Evolutionary conservation across 2,113 vertebrate genomes (phyloP).

Genomic region (Oenanthe melanoleuca): DNA sequence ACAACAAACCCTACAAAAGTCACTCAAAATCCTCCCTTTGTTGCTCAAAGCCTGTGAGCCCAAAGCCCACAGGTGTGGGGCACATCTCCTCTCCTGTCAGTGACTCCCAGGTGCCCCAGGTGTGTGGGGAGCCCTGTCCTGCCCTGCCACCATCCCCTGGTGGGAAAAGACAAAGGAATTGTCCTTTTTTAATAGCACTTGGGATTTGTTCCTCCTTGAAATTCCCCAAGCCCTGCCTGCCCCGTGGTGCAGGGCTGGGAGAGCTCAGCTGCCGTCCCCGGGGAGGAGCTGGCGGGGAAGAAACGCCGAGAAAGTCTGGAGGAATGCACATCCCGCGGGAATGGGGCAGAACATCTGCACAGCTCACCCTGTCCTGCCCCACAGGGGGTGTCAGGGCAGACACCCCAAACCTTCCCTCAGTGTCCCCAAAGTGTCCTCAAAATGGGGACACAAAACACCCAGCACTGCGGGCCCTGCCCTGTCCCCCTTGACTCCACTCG

Average conservation of each 20-base stretch:
- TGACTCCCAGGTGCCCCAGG: not conserved
- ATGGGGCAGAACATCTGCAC: not conserved
- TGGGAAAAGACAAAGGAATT: constrained; percentile 41
- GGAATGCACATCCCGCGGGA: not conserved
- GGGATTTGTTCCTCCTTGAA: constrained; percentile 63
- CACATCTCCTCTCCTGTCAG: accelerated
- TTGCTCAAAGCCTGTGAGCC: accelerated
- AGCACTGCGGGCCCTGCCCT: accelerated
- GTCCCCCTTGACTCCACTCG: not conserved
- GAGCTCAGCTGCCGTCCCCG: not conserved
- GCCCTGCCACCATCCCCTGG: not conserved
- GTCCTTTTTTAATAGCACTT: constrained; percentile 57
- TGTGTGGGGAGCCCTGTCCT: accelerated
- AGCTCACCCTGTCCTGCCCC: not conserved
- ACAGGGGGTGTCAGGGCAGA: not conserved
- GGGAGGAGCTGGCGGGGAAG: not conserved
- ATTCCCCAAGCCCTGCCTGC: not conserved
- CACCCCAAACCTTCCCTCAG: not conserved
- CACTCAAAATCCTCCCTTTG: not conserved
- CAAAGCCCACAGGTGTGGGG: accelerated
- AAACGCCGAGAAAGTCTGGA: not conserved
- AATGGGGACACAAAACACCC: not conserved
- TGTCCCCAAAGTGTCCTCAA: not conserved
- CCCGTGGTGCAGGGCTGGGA: not conserved
- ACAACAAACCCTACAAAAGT: accelerated